Evolutionary conservation across 2,888 invertebrate genomes (phyloP), one percentile per base, ranked within the genome.

Genomic region (Trimorus sp.): DNA sequence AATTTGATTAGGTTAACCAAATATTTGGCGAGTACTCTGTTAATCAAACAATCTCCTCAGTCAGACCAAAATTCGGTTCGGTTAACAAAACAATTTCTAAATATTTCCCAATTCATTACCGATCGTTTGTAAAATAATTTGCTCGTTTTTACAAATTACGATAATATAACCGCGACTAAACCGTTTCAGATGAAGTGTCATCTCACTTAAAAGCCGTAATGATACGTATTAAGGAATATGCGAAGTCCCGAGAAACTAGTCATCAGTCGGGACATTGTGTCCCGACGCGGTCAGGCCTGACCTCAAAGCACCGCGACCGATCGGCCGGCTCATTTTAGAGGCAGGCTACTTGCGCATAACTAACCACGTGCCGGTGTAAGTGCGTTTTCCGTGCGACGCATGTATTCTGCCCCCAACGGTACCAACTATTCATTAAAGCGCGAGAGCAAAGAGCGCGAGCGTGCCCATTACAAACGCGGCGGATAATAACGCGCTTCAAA

Each of bases 401-500:
- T 80, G 66, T 80, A 77, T 83, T 66, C 58, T 77, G 59, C 70
- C 60, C 74, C 66, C 70, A 66, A 69, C 73, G 62, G 73, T 68
- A 49, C 73, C 65, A 77, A 60, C 66, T 77, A 80, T 74, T 83
- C 78, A 83, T 83, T 83, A 83, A 63, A 78, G 78, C 75, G 71
- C 62, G 71, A 78, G 80, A 75, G 80, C 80, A 79, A 83, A 83
- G 71, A 78, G 75, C 80, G 63, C 68, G 73, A 78, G 79, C 73
- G 81, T 84, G 85, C 80, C 84, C 86, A 88, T 89, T 88, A 88
- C 85, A 77, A 86, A 88, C 88, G 86, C 87, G 89, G 88, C 87
- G 87, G 89, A 88, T 88, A 88, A 89, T 88, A 88, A 89, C 84
- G 86, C 84, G 68, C 73, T 59, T 45, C 3, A 37, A 56, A 56